phyloP scores from a whole-genome alignment of 92 coral and sea anemone genomes.

The Porites evermanni region DNA sequence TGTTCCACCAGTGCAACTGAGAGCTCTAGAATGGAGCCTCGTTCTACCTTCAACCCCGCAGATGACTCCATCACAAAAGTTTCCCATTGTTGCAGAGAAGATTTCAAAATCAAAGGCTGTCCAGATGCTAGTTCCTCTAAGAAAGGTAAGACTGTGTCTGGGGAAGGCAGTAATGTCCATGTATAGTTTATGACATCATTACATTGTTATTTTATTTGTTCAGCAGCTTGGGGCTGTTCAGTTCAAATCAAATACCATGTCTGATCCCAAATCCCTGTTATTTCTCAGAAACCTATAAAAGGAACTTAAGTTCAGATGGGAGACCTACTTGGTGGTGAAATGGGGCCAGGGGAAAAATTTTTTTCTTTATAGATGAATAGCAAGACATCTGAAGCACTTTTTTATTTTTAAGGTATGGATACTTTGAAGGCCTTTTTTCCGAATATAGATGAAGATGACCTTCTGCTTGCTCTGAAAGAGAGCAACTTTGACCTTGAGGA shows the following conservation, averaged over 20 bases:
- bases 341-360: not conserved
- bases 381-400: not conserved
- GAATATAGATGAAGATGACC: constrained; percentile 34
- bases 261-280: no score
- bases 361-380: not conserved
- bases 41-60: not conserved
- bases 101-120: constrained; percentile 4
- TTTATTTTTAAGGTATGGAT: constrained; percentile 29
- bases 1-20: not conserved
- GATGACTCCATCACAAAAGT: not conserved
- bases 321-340: not conserved
- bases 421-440: constrained; percentile 38
- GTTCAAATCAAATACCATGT: no score
- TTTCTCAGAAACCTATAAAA: no score
- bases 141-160: not conserved
- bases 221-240: no score
- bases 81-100: not conserved
- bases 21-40: not conserved
- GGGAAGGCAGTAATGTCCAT: no score
- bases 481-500: constrained; percentile 46
- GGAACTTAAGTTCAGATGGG: constrained; percentile 7
- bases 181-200: no score
- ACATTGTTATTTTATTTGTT: no score
- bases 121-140: constrained; percentile 3
- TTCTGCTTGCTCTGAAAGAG: constrained; percentile 45